Evolutionary conservation across 2,888 invertebrate genomes (phyloP), one percentile per base, ranked within the genome.

Genomic region (Creontiades dilutus): DNA sequence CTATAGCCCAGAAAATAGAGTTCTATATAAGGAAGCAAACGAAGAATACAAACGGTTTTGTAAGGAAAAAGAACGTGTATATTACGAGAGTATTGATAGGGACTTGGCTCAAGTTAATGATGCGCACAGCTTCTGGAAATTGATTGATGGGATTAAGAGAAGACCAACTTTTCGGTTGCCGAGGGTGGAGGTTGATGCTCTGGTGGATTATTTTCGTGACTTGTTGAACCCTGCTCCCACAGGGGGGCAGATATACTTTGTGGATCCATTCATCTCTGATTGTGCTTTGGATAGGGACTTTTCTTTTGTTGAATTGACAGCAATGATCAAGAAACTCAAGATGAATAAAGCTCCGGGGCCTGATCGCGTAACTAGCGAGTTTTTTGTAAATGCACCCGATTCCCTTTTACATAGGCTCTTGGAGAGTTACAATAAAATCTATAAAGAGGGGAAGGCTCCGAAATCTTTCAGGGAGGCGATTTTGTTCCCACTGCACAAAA

Each of bases 101-200:
- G 61, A 61, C 9, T 19, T 61, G 23, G 61, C 19, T 19, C 3
- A 80, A 52, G 81, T 61, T 0, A 80, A 82, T 1, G 61, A 89
- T 61, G 12, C 89, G 13, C 80, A 81, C 37, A 14, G 27, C 12
- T 89, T 89, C 46, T 89, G 89, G 89, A 19, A 81, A 14, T n/a
- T 61, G 2, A 81, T 81, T 0, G 28, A 80, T 16, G 82, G 57
- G 47, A 55, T 89, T 57, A 89, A 57, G 37, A 52, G 81, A 47
- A 48, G 13, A 46, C 48, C 81, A 11, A 48, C 16, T 47, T 81
- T 47, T 75, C 37, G 87, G n/a, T n/a, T 47, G n/a, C 23, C 48
- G 19, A 13, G 46, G 7, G 47, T 87, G 27, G 28, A 23, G 5
- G 80, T 47, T 14, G 37, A 78, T 3, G 55, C 9, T 27, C 55